A percentile compares a stretch with the other conserved stretches of the same genome.
Evolutionary conservation across 2,888 invertebrate genomes (phyloP).

Genomic region (Glaucopsyche alexis): DNA sequence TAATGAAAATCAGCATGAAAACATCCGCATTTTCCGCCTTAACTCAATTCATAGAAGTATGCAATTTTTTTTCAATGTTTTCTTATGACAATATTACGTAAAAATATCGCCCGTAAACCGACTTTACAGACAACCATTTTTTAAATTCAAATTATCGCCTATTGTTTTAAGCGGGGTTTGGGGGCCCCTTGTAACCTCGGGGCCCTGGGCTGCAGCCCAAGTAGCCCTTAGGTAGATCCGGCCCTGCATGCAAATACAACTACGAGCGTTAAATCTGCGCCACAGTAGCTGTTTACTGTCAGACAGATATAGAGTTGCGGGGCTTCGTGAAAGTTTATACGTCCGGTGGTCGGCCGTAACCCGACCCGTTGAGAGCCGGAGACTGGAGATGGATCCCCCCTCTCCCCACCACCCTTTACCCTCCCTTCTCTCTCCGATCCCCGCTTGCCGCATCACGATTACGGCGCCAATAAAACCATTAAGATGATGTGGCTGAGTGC

Average conservation of each 20-base stretch:
- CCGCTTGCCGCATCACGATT: neutral
- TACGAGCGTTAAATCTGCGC: neutral
- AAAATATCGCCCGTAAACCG: too few species aligned
- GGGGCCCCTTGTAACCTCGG: too few species aligned
- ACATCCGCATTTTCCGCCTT: too few species aligned
- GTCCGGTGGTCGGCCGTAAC: slow-evolving; percentile 36
- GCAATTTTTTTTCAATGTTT: too few species aligned
- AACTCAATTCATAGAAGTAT: too few species aligned
- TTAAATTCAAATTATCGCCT: too few species aligned
- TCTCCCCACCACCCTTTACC: neutral
- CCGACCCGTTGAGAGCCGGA: neutral
- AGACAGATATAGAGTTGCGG: slow-evolving; percentile 32
- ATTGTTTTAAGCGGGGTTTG: too few species aligned
- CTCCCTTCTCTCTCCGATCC: neutral
- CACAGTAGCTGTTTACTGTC: slow-evolving; percentile 20
- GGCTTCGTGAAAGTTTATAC: slow-evolving; percentile 43
- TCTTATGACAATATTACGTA: too few species aligned
- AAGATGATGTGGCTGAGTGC: neutral
- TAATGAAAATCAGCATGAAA: too few species aligned
- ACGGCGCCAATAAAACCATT: slow-evolving; percentile 1
- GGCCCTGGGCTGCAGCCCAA: too few species aligned
- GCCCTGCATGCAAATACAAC: neutral
- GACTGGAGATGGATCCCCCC: neutral
- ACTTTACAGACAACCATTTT: too few species aligned
- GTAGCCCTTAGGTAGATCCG: too few species aligned